Conservation (phyloP, 2,113 vertebrate species). For the Fregata magnificens region DNA sequence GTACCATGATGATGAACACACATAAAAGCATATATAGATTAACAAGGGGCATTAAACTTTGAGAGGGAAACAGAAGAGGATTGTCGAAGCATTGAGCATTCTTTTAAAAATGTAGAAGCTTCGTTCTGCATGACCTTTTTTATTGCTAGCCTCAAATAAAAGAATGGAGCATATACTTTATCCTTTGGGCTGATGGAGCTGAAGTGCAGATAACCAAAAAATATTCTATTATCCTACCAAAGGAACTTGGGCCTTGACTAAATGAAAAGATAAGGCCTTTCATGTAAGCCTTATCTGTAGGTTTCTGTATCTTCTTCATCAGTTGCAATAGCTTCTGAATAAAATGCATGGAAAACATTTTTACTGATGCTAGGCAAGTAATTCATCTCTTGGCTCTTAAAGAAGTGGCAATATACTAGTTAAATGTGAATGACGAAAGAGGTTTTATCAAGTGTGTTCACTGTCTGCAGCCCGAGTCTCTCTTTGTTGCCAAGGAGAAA, state of each 20-base stretch:
- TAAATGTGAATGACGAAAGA: background rate
- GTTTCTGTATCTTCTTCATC: slow-evolving; percentile 10
- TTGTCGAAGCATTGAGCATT: background rate
- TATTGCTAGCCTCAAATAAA: background rate
- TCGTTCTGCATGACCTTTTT: slow-evolving; percentile 1
- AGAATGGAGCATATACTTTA: background rate
- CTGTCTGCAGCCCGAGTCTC: background rate
- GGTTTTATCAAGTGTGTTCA: background rate
- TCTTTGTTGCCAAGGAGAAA: background rate
- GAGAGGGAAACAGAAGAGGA: background rate
- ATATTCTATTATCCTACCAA: background rate
- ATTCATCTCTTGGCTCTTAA: background rate
- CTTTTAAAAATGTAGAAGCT: background rate
- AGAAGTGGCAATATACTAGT: background rate
- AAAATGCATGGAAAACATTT: background rate
- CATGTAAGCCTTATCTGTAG: background rate
- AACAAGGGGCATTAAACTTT: background rate
- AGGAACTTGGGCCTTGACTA: background rate
- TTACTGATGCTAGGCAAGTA: background rate
- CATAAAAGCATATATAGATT: background rate
- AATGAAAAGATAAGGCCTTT: slow-evolving; percentile 28
- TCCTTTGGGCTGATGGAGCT: background rate
- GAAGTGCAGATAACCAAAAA: background rate
- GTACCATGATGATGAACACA: background rate
- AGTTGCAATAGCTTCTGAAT: background rate